Evolutionary conservation across 2,888 invertebrate species (phyloP).

Genomic region (Brachyopa scutellaris): DNA sequence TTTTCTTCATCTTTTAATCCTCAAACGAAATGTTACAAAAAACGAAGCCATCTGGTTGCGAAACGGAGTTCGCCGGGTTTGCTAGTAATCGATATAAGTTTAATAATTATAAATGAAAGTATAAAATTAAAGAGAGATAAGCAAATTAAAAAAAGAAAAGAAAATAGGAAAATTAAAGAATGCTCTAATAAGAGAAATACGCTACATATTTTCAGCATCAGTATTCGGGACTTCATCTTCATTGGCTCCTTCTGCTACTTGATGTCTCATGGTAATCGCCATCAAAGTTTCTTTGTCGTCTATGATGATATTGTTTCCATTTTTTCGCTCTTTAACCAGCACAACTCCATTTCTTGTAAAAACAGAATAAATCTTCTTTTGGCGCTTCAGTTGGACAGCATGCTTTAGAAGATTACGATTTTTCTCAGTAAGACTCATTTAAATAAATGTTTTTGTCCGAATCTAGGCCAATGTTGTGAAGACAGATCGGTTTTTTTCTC

Average conservation of each 20-base stretch:
- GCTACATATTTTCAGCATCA: too few relatives aligned
- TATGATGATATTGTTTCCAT: not conserved
- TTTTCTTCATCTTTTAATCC: too few relatives aligned
- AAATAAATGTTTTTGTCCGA: slow-evolving; percentile 6
- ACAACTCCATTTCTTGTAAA: not conserved
- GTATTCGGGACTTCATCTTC: not conserved
- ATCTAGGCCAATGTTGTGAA: not conserved
- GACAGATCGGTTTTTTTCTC: not conserved
- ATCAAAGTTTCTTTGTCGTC: not conserved
- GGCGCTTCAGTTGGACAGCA: not conserved
- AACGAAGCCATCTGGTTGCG: too few relatives aligned
- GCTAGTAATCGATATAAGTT: too few relatives aligned
- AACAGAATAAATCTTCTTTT: not conserved
- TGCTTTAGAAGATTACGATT: not conserved
- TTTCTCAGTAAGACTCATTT: slow-evolving; percentile 1
- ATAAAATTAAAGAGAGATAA: too few relatives aligned
- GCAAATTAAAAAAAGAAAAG: too few relatives aligned
- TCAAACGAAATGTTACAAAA: too few relatives aligned
- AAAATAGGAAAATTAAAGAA: too few relatives aligned
- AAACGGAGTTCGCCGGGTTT: too few relatives aligned
- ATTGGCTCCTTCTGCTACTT: not conserved
- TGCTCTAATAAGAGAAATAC: too few relatives aligned
- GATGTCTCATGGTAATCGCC: not conserved
- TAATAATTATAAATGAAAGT: too few relatives aligned
- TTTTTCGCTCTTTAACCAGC: not conserved